These are phyloP conservation scores for Prunella himalayana DNA, from an alignment of 2,113 vertebrate genomes.

Conservation along the genomic window DNA sequence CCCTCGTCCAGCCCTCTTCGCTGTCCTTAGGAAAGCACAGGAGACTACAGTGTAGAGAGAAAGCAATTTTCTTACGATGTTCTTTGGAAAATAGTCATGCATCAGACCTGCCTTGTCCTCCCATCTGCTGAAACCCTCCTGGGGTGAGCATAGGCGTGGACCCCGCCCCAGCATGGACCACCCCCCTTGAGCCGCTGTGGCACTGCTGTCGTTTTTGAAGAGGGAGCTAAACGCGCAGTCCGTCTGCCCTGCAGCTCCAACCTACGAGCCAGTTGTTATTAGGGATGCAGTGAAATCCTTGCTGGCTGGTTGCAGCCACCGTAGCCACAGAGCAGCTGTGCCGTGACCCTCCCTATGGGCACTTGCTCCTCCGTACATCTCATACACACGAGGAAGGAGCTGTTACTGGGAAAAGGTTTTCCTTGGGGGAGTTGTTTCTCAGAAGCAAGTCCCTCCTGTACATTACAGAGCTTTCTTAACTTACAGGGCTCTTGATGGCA, in stretches of 20 bases:
- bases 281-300: neutral
- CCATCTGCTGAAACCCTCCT: neutral
- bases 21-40: neutral
- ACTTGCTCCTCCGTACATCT: too few species aligned
- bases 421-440: neutral
- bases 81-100: neutral
- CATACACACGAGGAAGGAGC: accelerated
- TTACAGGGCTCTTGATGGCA: neutral
- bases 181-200: neutral
- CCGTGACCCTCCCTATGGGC: neutral
- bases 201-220: neutral
- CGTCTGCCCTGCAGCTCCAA: neutral
- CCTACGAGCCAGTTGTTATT: neutral
- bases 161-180: accelerated
- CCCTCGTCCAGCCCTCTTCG: neutral
- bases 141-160: neutral
- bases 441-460: neutral
- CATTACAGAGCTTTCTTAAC: neutral
- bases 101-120: neutral
- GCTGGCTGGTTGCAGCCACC: neutral
- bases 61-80: neutral
- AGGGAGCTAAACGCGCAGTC: neutral
- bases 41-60: neutral
- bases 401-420: neutral
- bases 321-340: neutral